These are phyloP conservation scores for Struthio camelus DNA, from an alignment of 2,113 vertebrate species.

Conservation along the genomic window DNA sequence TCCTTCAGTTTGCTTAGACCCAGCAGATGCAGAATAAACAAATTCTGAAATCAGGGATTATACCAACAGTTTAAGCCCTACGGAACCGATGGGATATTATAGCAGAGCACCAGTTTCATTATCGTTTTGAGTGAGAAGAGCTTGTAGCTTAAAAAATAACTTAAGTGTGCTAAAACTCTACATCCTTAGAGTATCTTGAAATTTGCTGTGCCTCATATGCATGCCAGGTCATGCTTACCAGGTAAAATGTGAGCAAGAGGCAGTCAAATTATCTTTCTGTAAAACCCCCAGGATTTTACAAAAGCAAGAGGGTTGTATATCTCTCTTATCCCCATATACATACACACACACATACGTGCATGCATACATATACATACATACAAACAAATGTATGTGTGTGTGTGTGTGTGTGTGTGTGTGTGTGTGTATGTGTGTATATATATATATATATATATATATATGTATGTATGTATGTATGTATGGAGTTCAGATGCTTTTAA, in stretches of 20 bases:
- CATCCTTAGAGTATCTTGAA: neutral
- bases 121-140: neutral
- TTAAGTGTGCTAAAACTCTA: neutral
- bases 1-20: slow-evolving; percentile 5
- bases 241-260: neutral
- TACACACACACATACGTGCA: neutral
- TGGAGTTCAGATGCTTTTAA: neutral
- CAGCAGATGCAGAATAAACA: slow-evolving; percentile 2
- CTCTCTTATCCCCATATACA: neutral
- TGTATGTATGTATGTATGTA: neutral
- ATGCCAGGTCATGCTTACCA: neutral
- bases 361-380: neutral
- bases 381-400: no score
- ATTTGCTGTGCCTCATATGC: neutral
- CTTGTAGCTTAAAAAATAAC: neutral
- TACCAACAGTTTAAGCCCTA: neutral
- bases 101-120: neutral
- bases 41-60: slow-evolving; percentile 26
- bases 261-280: neutral
- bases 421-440: neutral
- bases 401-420: neutral
- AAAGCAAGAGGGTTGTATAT: neutral
- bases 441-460: neutral
- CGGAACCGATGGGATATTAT: neutral
- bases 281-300: neutral